Evolutionary conservation across 2,113 vertebrate genomes (phyloP), one percentile per base, ranked within the genome.

Genomic region (Prietella phreatophila): DNA sequence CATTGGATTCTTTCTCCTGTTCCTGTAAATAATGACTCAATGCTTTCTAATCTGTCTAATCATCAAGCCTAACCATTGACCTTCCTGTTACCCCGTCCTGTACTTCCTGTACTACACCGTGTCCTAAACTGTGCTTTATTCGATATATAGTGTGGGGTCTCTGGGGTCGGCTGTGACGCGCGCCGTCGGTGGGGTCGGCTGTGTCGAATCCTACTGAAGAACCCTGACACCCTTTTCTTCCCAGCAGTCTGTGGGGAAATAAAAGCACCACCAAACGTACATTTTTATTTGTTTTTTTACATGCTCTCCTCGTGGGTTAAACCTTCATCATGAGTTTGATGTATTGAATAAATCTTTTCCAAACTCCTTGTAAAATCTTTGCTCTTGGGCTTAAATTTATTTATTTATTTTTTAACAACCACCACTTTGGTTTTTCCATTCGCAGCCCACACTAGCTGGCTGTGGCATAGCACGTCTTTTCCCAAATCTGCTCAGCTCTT

Each of bases 341-440:
- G 17, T 39, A 11, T 9, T 75, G 1, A 42, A 42, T 42, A 4
- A 20, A 22, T 25, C n/a, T 22, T 25, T 15, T 30, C 13, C 63
- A 71, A 3, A 42, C 9, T 73, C 36, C 71, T 36, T 50, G 22
- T 76, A 53, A 53, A 78, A 53, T 78, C 75, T 50, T 50, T n/a
- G 25, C 71, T 42, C 36, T 13, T 11, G 69, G 69, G 5, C 14
- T n/a, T 50, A 3, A 50, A 47, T 47, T 50, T 50, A 1, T 50
- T 50, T 50, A 1, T 50, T 50, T 50, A 1, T 50, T 81, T 81
- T 58, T 27, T 84, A 22, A 63, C 39, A 75, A 60, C 50, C 30
- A 33, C 50, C 81, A 80, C 63, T 86, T 76, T 39, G 81, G 85
- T 79, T 39, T 86, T 83, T 86, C 56, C 36, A 71, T 71, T 78